A percentile compares a stretch with the other conserved stretches of the same genome.
Evolutionary conservation across 2,888 invertebrate species (phyloP).

Genomic region (Parnassius mnemosyne): DNA sequence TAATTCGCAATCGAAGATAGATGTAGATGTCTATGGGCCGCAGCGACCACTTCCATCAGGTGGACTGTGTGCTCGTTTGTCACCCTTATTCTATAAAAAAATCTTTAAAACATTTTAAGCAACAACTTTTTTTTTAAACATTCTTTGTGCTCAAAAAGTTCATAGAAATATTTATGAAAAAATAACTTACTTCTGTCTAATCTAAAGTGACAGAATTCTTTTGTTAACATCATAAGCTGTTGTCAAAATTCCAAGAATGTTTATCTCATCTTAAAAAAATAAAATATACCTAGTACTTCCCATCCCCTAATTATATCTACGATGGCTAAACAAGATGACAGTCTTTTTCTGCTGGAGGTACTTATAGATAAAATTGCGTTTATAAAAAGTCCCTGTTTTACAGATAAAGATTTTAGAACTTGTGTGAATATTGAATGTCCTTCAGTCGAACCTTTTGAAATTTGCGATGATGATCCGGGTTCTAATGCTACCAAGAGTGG

Average conservation of each 20-base stretch:
- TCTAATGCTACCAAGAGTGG: conserved; percentile 57
- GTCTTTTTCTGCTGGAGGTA: conserved; percentile 83
- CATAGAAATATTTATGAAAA: too few species aligned
- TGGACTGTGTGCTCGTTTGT: too few species aligned
- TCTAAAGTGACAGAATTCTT: conserved; percentile 26
- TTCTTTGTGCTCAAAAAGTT: too few species aligned
- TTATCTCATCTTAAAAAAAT: conserved; percentile 35
- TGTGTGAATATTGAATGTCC: conserved; percentile 82
- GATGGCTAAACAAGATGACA: conserved; percentile 75
- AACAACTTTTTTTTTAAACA: too few species aligned
- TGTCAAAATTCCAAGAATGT: conserved; percentile 38
- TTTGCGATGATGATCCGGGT: conserved; percentile 82
- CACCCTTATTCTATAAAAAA: too few species aligned
- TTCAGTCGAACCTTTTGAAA: conserved; percentile 79
- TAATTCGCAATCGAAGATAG: too few species aligned
- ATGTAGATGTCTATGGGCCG: too few species aligned
- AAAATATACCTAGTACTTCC: conserved; percentile 43
- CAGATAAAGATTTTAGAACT: conserved; percentile 75
- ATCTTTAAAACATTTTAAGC: too few species aligned
- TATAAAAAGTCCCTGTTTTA: conserved; percentile 63
- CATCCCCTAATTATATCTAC: conserved; percentile 47
- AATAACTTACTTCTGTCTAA: too few species aligned
- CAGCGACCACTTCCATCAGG: too few species aligned
- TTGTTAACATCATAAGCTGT: conserved; percentile 30
- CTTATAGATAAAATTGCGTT: conserved; percentile 78